Evolutionary conservation across 2,113 vertebrate genomes (phyloP), one percentile per base, ranked within the genome.

Genomic region (Sylvicapra grimmia): DNA sequence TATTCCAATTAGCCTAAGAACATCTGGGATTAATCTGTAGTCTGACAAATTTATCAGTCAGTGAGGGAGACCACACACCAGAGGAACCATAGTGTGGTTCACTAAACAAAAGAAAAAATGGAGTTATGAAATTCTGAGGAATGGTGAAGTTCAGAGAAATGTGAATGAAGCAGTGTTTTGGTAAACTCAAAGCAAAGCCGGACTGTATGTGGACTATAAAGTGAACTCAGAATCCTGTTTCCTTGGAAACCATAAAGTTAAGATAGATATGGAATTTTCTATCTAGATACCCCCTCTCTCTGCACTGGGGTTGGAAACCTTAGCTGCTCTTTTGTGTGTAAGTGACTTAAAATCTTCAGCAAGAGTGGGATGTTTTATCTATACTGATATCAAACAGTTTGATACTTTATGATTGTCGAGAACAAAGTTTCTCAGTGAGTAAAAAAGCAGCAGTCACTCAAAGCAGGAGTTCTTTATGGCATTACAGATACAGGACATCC

Each of bases 361-460:
- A 75, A 75, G 31, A 61, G 49, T 86, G 53, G 27, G 27, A 19
- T 93, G 23, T 90, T 96, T 96, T 47, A 15, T 72, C 75, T 29
- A 5, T 58, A 83, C 31, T 49, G 53, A 33, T 86, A 56, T 4
- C 0, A 72, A 82, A 80, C 36, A 90, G 10, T 89, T 95, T 83
- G 36, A 49, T 65, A 86, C 85, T 86, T 59, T 75, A 19, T 86
- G 47, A 86, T 63, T 86, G 8, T 47, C 72, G 29, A 79, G 44
- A 93, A 93, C 33, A 63, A 49, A 88, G 33, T 80, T 79, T 94
- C 89, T 94, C 65, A 80, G 51, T 94, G 85, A 89, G 36, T 88
- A 65, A 85, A 18, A 84, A 75, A 93, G 31, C 33, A 93, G 13
- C 29, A 72, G 65, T 36, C 51, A 68, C 44, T 85, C 47, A 86